Conservation (phyloP, 1,140 invertebrate genomes). For the Batillaria attramentaria region DNA sequence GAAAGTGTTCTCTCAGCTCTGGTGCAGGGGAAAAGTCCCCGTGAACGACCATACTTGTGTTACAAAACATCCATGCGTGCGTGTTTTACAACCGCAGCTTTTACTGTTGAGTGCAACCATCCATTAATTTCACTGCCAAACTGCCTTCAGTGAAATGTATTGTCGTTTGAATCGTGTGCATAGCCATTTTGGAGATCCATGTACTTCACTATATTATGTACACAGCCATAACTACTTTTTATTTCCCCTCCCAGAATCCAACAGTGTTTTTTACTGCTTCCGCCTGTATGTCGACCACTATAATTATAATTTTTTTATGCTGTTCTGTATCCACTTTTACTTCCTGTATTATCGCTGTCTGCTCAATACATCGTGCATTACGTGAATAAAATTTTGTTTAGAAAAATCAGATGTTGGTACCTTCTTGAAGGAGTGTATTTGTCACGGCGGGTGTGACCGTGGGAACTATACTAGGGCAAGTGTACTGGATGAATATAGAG, state of each 20-base stretch:
- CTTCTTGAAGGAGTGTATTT: too few relatives aligned
- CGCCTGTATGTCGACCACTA: slow-evolving; percentile 3
- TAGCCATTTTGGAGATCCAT: not conserved
- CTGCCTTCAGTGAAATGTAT: slow-evolving; percentile 14
- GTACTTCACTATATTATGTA: not conserved
- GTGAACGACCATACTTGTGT: not conserved
- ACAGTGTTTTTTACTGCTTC: slow-evolving; percentile 4
- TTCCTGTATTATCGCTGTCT: slow-evolving; percentile 15
- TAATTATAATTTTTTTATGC: not conserved
- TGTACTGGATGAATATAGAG: too few relatives aligned
- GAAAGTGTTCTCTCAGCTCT: not conserved
- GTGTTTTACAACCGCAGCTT: not conserved
- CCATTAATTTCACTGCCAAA: not conserved
- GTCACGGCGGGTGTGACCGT: too few relatives aligned
- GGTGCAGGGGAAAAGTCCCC: not conserved
- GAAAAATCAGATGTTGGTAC: slow-evolving; percentile 17
- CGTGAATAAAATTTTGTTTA: slow-evolving; percentile 7
- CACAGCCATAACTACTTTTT: not conserved
- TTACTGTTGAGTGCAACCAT: too few relatives aligned
- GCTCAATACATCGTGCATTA: slow-evolving; percentile 17
- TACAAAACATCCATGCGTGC: not conserved
- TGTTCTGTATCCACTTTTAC: too few relatives aligned
- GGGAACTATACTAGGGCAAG: too few relatives aligned
- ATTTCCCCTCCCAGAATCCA: not conserved
- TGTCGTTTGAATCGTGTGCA: slow-evolving; percentile 2